These are phyloP conservation scores for Hirtodrosophila cameraria DNA, from an alignment of 2,888 invertebrate genomes.

Conservation along the genomic window DNA sequence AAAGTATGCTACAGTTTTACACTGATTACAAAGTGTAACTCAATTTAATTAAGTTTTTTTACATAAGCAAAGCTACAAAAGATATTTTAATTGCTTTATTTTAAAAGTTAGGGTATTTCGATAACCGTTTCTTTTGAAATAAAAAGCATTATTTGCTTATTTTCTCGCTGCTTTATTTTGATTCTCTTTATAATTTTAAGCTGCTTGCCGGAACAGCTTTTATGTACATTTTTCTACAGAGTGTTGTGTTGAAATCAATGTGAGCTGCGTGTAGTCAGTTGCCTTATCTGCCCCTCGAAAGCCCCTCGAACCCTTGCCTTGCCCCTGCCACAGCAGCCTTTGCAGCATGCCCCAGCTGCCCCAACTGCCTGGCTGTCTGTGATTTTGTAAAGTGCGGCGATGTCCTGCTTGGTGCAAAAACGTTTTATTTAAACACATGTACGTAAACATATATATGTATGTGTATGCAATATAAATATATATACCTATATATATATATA, in stretches of 20 bases:
- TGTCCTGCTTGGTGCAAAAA: conserved; percentile 62
- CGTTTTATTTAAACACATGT: conserved; percentile 71
- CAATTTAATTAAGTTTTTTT: no score
- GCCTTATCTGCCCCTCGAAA: conserved; percentile 25
- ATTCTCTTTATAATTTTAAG: conserved; percentile 48
- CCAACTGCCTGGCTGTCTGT: conserved; percentile 54
- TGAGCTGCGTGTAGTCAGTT: conserved; percentile 45
- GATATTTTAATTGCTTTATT: background rate
- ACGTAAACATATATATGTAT: conserved; percentile 25
- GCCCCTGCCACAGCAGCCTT: conserved; percentile 3
- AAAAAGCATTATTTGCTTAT: background rate
- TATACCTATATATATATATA: conserved; percentile 8
- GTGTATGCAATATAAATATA: background rate
- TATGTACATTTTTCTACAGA: conserved; percentile 56
- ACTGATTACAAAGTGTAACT: no score
- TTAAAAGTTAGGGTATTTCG: conserved; percentile 21
- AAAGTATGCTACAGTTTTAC: no score
- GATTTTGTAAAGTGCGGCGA: conserved; percentile 67
- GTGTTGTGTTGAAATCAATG: conserved; percentile 69
- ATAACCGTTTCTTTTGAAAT: background rate
- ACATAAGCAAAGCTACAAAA: no score
- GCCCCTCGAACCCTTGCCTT: background rate
- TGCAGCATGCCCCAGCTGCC: conserved; percentile 42
- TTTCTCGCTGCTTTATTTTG: conserved; percentile 5
- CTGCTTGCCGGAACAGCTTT: conserved; percentile 57